phyloP scores from a whole-genome alignment of 1,140 invertebrate genomes.

The Nephotettix cincticeps region DNA sequence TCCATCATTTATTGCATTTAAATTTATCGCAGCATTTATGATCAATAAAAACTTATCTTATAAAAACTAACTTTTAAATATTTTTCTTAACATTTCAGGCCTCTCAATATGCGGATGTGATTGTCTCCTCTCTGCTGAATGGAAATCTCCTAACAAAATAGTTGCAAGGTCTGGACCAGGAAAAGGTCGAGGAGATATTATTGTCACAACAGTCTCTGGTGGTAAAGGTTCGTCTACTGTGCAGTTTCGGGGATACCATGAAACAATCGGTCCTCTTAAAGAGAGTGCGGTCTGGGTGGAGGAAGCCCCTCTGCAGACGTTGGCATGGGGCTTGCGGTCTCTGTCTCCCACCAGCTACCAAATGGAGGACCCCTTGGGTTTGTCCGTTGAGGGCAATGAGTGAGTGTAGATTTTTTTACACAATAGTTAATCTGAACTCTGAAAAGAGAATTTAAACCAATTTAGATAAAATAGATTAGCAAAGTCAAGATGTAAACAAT shows the following conservation, averaged over 20 bases:
- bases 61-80: too few species aligned
- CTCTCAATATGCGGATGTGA: slow-evolving; percentile 94
- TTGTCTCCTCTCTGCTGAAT: slow-evolving; percentile 93
- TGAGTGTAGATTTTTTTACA: slow-evolving; percentile 46
- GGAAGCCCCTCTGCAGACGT: slow-evolving; percentile 74
- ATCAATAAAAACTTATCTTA: too few species aligned
- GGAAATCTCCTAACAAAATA: slow-evolving; percentile 97
- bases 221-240: slow-evolving; percentile 93
- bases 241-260: slow-evolving; percentile 86
- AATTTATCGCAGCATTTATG: too few species aligned
- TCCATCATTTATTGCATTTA: too few species aligned
- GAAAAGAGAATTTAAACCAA: not conserved
- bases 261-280: slow-evolving; percentile 89
- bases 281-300: slow-evolving; percentile 99
- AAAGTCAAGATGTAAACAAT: not conserved
- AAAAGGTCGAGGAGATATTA: slow-evolving; percentile 94
- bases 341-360: slow-evolving; percentile 80
- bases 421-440: not conserved
- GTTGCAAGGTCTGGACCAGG: slow-evolving; percentile 91
- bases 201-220: slow-evolving; percentile 87
- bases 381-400: slow-evolving; percentile 93
- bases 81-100: slow-evolving; percentile 55
- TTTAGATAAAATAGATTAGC: not conserved
- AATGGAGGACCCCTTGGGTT: slow-evolving; percentile 89
- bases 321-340: slow-evolving; percentile 77